Evolutionary conservation across 2,888 invertebrate species (phyloP), one percentile per base, ranked within the genome.

Genomic region (Caenorhabditis becei): DNA sequence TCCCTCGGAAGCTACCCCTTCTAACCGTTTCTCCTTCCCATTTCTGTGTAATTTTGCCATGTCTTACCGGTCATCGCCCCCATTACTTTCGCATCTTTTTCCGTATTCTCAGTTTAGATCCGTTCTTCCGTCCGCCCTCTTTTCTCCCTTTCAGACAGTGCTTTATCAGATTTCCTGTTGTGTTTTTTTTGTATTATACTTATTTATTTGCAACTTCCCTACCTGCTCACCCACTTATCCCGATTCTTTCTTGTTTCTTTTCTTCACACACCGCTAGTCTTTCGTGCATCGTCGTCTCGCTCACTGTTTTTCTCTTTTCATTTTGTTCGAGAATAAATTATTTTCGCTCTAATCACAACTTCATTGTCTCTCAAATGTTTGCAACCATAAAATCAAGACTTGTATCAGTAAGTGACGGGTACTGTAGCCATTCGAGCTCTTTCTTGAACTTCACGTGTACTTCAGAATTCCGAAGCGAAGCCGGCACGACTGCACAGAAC

Each of bases 101-200:
- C 54, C n/a, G 35, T 66, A 66, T 37, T 63, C 74, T 74, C 72
- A 65, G 72, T 49, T 56, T 66, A 63, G 54, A 71, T 51, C 51
- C 69, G 32, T n/a, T 20, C 66, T 58, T 58, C 49, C 41, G 65
- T 23, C 18, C 44, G 59, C 49, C 18, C 44, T 59, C 23, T 63
- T 41, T 44, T 62, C 2, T 37, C 23, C 18, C 16, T 59, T 26
- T 44, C 35, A 74, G 44, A 7, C 56, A 51, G 47, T 58, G 74
- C 74, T 74, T 74, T 74, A 74, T 74, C 63, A n/a, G 49, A 49
- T 20, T 66, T 74, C 66, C 74, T 66, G 74, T 74, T 74, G 74
- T 66, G 58, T 66, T 66, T 53, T 58, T 16, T 41, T 20, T 32
- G 5, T 51, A 32, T 49, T 59, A 3, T 61, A 54, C 16, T 53